phyloP scores from a whole-genome alignment of 2,113 vertebrate genomes.

The Fregetta grallaria region DNA sequence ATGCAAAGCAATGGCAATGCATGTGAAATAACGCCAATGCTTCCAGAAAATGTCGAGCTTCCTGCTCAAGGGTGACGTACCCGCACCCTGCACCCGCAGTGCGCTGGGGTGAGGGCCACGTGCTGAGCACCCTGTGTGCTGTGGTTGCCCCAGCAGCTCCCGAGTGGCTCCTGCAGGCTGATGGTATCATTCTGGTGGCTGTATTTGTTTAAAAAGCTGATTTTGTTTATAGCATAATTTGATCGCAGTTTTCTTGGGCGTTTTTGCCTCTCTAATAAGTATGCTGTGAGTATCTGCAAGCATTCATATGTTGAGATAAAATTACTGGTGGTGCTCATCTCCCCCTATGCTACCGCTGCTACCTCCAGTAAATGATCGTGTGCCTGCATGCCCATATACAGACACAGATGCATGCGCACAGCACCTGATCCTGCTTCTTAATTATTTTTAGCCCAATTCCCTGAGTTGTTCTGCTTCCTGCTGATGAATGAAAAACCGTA shows the following conservation, averaged over 20 bases:
- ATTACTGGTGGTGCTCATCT: neutral
- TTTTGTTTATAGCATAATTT: neutral
- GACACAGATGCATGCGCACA: neutral
- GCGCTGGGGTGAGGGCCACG: neutral
- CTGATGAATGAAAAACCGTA: conserved; percentile 46
- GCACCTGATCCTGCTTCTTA: conserved; percentile 17
- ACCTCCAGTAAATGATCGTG: neutral
- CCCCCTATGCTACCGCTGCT: neutral
- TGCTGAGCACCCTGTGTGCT: rapidly evolving
- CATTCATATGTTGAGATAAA: neutral
- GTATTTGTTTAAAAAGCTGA: neutral
- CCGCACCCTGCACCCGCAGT: neutral
- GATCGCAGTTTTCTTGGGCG: neutral
- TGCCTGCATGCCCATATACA: neutral
- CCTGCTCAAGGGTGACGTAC: neutral
- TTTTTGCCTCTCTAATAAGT: neutral
- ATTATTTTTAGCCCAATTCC: conserved; percentile 45
- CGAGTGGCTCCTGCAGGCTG: neutral
- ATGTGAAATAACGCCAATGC: neutral
- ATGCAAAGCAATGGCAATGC: neutral
- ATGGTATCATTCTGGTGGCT: neutral
- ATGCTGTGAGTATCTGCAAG: neutral
- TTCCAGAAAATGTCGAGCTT: neutral
- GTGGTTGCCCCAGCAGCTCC: neutral
- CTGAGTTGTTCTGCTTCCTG: conserved; percentile 19